These are phyloP conservation scores for Ceramica pisi DNA, from an alignment of 2,888 invertebrate species.

Conservation along the genomic window DNA sequence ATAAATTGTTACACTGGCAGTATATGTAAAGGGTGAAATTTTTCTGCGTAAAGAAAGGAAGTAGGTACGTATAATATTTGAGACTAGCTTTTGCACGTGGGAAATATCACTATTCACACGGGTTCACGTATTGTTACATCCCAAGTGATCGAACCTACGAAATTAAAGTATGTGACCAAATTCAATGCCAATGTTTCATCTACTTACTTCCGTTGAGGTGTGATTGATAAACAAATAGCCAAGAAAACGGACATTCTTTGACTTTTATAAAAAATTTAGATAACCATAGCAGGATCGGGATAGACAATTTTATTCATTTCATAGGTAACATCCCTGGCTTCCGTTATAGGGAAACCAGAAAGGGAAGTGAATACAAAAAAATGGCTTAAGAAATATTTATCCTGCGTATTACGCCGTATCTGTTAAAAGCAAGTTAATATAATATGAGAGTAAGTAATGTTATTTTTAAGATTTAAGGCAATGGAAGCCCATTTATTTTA, in stretches of 20 bases:
- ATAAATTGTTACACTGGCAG: background rate
- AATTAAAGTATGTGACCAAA: no score
- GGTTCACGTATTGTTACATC: no score
- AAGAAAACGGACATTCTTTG: no score
- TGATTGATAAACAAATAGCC: no score
- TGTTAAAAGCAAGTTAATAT: slow-evolving; percentile 38
- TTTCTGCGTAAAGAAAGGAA: no score
- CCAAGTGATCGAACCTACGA: no score
- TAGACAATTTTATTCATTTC: background rate
- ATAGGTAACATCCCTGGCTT: background rate
- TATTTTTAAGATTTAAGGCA: slow-evolving; percentile 45
- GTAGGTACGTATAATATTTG: no score
- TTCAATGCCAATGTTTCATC: background rate
- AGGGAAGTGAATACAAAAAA: slow-evolving; percentile 7
- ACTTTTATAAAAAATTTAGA: no score
- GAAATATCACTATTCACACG: no score
- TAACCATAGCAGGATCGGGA: no score
- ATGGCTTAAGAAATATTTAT: slow-evolving; percentile 37
- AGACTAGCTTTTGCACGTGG: no score
- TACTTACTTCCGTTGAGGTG: no score
- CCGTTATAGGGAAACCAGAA: slow-evolving; percentile 7
- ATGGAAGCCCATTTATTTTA: slow-evolving; percentile 29
- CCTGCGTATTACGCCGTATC: slow-evolving; percentile 11
- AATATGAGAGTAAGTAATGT: slow-evolving; percentile 27
- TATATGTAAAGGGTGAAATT: background rate